phyloP scores from a whole-genome alignment of 2,888 invertebrate genomes.

The Calephelis perditalis region DNA sequence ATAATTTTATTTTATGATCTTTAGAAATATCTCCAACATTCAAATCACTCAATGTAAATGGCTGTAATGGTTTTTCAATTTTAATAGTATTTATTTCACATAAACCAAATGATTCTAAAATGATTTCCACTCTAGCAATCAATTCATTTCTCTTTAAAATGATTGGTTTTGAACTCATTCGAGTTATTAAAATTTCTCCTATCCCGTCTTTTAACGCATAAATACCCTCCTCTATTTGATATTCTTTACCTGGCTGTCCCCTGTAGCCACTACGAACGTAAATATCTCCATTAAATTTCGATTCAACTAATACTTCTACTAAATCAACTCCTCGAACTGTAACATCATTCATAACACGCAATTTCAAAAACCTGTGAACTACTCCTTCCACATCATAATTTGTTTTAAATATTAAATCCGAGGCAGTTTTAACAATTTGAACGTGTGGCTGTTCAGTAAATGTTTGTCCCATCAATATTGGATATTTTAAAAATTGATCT shows the following conservation, averaged over 20 bases:
- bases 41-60: constrained; percentile 7
- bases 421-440: neutral
- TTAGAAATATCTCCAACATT: too few relatives aligned
- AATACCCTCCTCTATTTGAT: constrained; percentile 16
- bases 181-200: neutral
- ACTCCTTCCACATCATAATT: neutral
- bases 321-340: neutral
- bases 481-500: neutral
- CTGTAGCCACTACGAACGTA: constrained; percentile 17
- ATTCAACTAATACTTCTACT: neutral
- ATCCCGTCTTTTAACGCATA: neutral
- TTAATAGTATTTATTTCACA: neutral
- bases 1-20: too few relatives aligned
- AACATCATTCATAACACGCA: neutral
- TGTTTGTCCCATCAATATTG: neutral
- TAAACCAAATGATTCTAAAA: constrained; percentile 1
- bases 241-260: constrained; percentile 14
- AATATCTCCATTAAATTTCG: constrained; percentile 14
- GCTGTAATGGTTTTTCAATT: neutral
- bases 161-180: neutral
- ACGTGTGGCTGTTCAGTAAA: neutral
- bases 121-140: neutral
- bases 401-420: neutral
- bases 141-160: neutral
- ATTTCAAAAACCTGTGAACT: neutral